Conservation (phyloP, 37 sponge, comb jelly and placozoan species). For the Petrosia ficiformis region DNA sequence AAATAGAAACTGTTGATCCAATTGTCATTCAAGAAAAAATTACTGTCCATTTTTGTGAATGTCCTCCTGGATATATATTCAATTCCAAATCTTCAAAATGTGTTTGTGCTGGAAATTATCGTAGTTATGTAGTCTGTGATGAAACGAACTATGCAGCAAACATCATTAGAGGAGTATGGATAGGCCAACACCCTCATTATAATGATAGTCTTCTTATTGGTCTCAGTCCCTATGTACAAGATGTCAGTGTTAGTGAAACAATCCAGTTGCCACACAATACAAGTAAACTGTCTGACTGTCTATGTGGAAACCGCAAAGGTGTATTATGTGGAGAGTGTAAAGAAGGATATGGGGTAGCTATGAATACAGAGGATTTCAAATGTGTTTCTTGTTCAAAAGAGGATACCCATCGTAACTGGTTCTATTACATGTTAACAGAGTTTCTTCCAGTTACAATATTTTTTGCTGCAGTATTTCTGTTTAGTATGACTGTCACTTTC, state of each 20-base stretch:
- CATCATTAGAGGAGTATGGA: neutral
- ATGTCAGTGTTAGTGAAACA: neutral
- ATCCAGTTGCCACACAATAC: neutral
- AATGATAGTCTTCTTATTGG: neutral
- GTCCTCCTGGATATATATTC: conserved; percentile 30
- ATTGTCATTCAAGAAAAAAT: conserved; percentile 13
- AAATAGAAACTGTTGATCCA: conserved; percentile 37
- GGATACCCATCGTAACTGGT: neutral
- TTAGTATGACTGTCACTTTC: conserved; percentile 31
- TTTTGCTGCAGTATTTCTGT: conserved; percentile 22
- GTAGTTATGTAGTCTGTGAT: neutral
- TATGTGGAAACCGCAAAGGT: conserved; percentile 1
- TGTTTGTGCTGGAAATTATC: neutral
- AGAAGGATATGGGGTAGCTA: conserved; percentile 17
- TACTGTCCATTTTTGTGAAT: neutral
- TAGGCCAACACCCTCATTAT: neutral
- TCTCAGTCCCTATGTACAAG: neutral
- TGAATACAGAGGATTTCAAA: conserved; percentile 13
- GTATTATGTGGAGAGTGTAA: conserved; percentile 26
- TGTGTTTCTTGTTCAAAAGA: conserved; percentile 6
- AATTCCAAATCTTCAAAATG: neutral
- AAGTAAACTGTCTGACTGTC: conserved; percentile 11
- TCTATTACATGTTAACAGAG: conserved; percentile 17
- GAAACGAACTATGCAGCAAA: neutral
- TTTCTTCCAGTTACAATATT: conserved; percentile 32